Conservation (phyloP, 2,888 invertebrate species). For the Tillus elongatus region DNA sequence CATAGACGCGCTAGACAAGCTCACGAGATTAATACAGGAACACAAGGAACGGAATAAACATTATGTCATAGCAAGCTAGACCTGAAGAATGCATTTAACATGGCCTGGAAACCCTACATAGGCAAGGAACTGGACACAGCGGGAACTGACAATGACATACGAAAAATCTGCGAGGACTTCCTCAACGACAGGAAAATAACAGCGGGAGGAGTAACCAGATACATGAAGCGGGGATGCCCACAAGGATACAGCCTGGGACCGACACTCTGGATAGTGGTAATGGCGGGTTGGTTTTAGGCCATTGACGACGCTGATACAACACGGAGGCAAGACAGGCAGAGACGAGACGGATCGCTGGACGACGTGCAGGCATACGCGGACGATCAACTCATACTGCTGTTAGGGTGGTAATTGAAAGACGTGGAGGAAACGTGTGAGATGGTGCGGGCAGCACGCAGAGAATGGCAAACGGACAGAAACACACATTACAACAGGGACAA, state of each 20-base stretch:
- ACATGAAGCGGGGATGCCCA: conserved; percentile 6
- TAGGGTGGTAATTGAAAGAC: conserved; percentile 12
- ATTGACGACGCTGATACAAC: background rate
- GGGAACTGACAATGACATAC: background rate
- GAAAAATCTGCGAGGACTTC: conserved; percentile 7
- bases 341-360: no score
- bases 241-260: no score
- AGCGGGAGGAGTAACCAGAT: background rate
- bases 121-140: background rate
- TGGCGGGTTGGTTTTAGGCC: conserved; percentile 9
- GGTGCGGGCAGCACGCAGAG: conserved; percentile 14
- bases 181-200: background rate
- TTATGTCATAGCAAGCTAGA: conserved; percentile 1
- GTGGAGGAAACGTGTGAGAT: conserved; percentile 17
- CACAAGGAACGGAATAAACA: conserved; percentile 2
- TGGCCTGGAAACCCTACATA: conserved; percentile 5
- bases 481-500: conserved; percentile 18
- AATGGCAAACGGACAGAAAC: conserved; percentile 15
- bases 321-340: background rate
- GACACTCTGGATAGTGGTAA: conserved; percentile 6
- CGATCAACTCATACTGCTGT: conserved; percentile 18
- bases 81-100: conserved; percentile 9
- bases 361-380: conserved; percentile 14
- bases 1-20: background rate
- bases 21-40: background rate